Evolutionary conservation across 2,888 invertebrate genomes (phyloP).

Genomic region (Apamea anceps): DNA sequence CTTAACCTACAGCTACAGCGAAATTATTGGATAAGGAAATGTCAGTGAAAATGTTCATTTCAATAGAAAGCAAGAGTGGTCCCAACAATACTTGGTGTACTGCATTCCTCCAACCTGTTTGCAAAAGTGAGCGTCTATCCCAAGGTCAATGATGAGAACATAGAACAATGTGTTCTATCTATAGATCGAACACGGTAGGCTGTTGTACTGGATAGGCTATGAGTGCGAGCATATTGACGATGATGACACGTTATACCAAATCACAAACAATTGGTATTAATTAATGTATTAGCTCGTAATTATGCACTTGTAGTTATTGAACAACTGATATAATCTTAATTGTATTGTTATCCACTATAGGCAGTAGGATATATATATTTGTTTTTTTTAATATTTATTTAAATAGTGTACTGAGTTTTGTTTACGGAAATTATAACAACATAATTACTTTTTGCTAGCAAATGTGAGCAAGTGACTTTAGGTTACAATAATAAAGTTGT

Average conservation of each 20-base stretch:
- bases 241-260: slow-evolving; percentile 3
- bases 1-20: background rate
- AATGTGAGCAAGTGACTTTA: slow-evolving; percentile 41
- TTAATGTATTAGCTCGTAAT: slow-evolving; percentile 16
- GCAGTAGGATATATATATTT: background rate
- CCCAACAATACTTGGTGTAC: slow-evolving; percentile 62
- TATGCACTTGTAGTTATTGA: background rate
- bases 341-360: background rate
- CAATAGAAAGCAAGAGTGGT: slow-evolving; percentile 78
- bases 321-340: slow-evolving; percentile 12
- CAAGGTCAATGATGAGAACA: slow-evolving; percentile 84
- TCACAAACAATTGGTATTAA: slow-evolving; percentile 9
- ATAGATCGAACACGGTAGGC: slow-evolving; percentile 15
- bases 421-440: slow-evolving; percentile 50
- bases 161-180: slow-evolving; percentile 63
- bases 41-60: slow-evolving; percentile 42
- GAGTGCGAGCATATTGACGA: background rate
- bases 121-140: slow-evolving; percentile 77
- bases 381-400: slow-evolving; percentile 13
- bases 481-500: background rate
- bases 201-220: slow-evolving; percentile 13
- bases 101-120: slow-evolving; percentile 83
- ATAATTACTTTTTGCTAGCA: slow-evolving; percentile 30
- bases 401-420: slow-evolving; percentile 22
- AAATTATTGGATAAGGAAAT: slow-evolving; percentile 45